Base-by-base conservation (phyloP, 2,888 invertebrate species). In the Drosophila tripunctata region DNA sequence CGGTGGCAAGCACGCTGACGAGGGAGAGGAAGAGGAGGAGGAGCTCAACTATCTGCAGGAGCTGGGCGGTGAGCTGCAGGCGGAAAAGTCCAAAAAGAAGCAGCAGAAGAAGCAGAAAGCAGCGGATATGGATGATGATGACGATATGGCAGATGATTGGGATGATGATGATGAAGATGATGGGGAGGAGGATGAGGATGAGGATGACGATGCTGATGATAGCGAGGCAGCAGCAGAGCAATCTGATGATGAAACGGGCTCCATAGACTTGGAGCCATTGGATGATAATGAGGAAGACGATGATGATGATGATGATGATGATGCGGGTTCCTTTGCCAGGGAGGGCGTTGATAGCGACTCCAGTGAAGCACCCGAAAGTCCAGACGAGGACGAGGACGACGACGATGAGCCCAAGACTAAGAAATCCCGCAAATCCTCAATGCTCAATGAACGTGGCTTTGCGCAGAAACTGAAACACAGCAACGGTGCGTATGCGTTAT, bases 11-110 rank as follows among this genome's bases (percentile, higher is more conserved):
- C 92, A 92, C 2, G 90, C 90, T 2, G 93, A 94, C 54, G 66
- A 65, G 2, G 95, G 94, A n/a, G 94, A 93, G 7, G 92, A 91
- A 2, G 93, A 92, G 33, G 92, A 92, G 22, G 92, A 92, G 66
- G 94, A 95, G 40, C 86, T 95, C 1, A 96, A 96, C 89, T 96
- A 91, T 78, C 90, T 95, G 72, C 93, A 93, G 2, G 95, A 96
- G 62, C 92, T 96, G 82, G 94, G 93, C 12, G 93, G 92, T 8
- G 92, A 90, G 10, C 88, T 89, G 24, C 87, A 88, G 14, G 61
- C 40, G 1, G 78, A 84, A 0, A 74, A 75, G 19, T 73, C 84
- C 4, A 75, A 78, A 1, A 81, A 78, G 51, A 87, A 88, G 54
- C 73, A 81, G 7, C 89, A 89, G 65, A 85, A 86, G 27, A 82